Evolutionary conservation across 2,888 invertebrate genomes (phyloP).

Genomic region (Stramonita haemastoma): DNA sequence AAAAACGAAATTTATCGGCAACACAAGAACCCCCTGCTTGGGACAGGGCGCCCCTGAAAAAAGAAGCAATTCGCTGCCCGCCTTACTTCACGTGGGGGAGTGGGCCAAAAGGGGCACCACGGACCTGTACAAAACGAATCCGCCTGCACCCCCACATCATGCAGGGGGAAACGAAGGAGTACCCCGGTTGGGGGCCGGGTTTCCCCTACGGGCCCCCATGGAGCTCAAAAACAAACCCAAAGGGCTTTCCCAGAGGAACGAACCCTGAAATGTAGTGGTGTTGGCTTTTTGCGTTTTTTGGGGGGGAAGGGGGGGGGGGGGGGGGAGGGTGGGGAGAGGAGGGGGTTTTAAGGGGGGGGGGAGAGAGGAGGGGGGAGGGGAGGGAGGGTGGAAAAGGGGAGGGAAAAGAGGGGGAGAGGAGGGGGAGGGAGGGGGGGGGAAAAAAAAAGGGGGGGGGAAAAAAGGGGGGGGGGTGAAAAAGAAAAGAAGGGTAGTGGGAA

Average conservation of each 20-base stretch:
- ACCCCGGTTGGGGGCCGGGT: constrained; percentile 43
- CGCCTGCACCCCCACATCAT: constrained; percentile 39
- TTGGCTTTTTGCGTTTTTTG: neutral
- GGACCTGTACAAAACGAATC: constrained; percentile 31
- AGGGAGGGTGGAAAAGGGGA: neutral
- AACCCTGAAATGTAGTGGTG: constrained; percentile 11
- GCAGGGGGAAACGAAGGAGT: constrained; percentile 39
- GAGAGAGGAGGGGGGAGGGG: neutral
- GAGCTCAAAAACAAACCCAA: constrained; percentile 37
- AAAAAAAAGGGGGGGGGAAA: neutral
- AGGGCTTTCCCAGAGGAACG: constrained; percentile 34
- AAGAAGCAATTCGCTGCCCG: constrained; percentile 10
- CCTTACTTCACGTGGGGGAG: constrained; percentile 40
- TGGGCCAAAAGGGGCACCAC: constrained; percentile 42
- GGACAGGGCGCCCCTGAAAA: neutral
- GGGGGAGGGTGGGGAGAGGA: neutral
- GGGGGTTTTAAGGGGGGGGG: neutral
- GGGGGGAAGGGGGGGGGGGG: neutral
- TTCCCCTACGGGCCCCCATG: constrained; percentile 39
- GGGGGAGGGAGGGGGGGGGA: neutral
- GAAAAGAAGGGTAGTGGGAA: neutral
- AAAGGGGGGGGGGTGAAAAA: neutral
- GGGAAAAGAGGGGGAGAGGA: neutral
- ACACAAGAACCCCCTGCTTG: constrained; percentile 40
- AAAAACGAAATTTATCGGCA: neutral